A percentile compares a stretch with the other conserved stretches of the same genome.
phyloP scores from a whole-genome alignment of 2,888 invertebrate species.

The Cosmia trapezina region DNA sequence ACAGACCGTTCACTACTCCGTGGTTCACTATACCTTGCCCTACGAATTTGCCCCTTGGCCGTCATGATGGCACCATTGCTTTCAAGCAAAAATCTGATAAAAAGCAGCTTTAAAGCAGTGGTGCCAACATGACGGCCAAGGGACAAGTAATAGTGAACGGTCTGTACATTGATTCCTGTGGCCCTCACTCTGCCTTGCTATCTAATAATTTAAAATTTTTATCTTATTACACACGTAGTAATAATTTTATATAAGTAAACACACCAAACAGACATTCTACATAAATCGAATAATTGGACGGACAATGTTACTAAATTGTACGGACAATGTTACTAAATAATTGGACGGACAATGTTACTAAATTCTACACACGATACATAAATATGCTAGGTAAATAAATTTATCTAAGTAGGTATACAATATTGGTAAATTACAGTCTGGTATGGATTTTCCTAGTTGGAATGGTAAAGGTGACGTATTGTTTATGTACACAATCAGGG shows the following conservation, averaged over 20 bases:
- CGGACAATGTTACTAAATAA: neutral
- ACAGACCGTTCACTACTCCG: neutral
- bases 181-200: neutral
- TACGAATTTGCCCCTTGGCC: too few species aligned
- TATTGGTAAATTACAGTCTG: neutral
- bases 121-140: too few species aligned
- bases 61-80: too few species aligned
- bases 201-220: neutral
- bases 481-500: neutral
- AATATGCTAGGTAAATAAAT: neutral
- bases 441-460: neutral
- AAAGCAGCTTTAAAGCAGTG: too few species aligned
- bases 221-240: neutral
- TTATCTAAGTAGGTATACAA: neutral
- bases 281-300: neutral
- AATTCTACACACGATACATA: neutral
- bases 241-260: neutral
- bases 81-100: too few species aligned
- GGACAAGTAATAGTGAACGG: too few species aligned
- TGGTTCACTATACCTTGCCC: too few species aligned
- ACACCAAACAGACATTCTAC: conserved; percentile 4
- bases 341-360: conserved; percentile 1
- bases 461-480: neutral
- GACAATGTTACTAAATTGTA: neutral
- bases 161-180: too few species aligned